Conservation (phyloP, 2,797 vertebrate species). For the Chanos chanos region DNA sequence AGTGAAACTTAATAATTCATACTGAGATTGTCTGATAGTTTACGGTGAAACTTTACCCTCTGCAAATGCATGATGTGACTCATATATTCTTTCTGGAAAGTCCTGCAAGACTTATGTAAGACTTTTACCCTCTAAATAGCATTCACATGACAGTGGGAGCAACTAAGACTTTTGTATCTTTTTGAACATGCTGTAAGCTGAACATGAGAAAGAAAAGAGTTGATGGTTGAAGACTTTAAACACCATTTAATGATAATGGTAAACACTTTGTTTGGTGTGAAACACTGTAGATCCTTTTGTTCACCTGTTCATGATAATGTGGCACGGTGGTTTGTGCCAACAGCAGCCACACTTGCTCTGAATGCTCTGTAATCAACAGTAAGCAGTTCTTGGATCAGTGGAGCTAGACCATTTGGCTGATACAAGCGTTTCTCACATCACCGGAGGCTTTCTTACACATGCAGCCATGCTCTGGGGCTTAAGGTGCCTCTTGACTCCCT, state of each 20-base stretch:
- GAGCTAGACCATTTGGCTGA: constrained; percentile 25
- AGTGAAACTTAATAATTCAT: constrained; percentile 72
- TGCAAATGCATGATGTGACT: constrained; percentile 34
- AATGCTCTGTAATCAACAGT: constrained; percentile 39
- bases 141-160: too few relatives aligned
- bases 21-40: constrained; percentile 40
- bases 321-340: not conserved
- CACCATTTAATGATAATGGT: too few relatives aligned
- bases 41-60: constrained; percentile 68
- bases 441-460: constrained; percentile 3
- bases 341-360: not conserved
- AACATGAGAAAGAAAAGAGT: too few relatives aligned
- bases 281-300: not conserved
- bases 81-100: constrained; percentile 47
- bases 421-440: constrained; percentile 15
- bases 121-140: too few relatives aligned
- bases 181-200: too few relatives aligned
- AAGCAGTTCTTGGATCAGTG: constrained; percentile 30
- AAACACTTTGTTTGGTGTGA: too few relatives aligned
- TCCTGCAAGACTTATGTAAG: constrained; percentile 23
- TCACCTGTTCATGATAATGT: not conserved
- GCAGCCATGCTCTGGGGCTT: not conserved
- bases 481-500: too few relatives aligned
- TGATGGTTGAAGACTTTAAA: too few relatives aligned
- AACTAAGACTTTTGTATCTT: too few relatives aligned